A percentile compares a stretch with the other conserved stretches of the same genome.
Evolutionary conservation across 1,140 invertebrate species (phyloP).

Genomic region (Papilio polyxenes): DNA sequence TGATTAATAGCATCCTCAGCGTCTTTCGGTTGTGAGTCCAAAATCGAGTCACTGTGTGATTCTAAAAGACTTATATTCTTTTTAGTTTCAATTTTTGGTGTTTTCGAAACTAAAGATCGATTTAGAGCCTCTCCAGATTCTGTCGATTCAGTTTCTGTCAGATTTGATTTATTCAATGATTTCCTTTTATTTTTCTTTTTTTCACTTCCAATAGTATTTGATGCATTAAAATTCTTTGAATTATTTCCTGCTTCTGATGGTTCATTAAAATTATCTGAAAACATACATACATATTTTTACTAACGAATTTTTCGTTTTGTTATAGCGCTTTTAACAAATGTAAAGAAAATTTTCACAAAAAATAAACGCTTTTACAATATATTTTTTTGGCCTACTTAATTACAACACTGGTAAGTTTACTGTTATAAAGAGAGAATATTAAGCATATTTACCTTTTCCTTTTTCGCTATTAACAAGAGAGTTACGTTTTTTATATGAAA

Average conservation of each 20-base stretch:
- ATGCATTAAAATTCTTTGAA: conserved; percentile 32
- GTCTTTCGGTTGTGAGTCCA: not conserved
- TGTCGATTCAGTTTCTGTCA: not conserved
- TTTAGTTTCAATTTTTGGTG: conserved; percentile 41
- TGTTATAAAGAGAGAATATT: not conserved
- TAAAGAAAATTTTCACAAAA: not conserved
- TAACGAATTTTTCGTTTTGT: no score
- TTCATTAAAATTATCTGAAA: conserved; percentile 28
- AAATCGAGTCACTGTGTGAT: not conserved
- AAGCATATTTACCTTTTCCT: conserved; percentile 5
- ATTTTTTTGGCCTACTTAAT: not conserved
- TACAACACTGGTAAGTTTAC: not conserved
- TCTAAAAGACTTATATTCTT: conserved; percentile 31
- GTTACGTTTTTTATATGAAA: conserved; percentile 33
- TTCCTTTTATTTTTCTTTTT: conserved; percentile 49
- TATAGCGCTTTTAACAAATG: no score
- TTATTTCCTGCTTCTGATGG: conserved; percentile 23
- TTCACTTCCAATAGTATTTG: conserved; percentile 32
- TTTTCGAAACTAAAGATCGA: conserved; percentile 22
- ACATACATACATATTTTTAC: not conserved
- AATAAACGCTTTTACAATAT: not conserved
- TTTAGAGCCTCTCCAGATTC: not conserved
- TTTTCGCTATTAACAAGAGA: not conserved
- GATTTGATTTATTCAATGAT: conserved; percentile 38
- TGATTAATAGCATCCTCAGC: not conserved